Percentiles rank a stretch among this genome's conserved stretches.
These are phyloP conservation scores for Vanessa cardui DNA, from an alignment of 2,888 invertebrate genomes.

Conservation along the genomic window DNA sequence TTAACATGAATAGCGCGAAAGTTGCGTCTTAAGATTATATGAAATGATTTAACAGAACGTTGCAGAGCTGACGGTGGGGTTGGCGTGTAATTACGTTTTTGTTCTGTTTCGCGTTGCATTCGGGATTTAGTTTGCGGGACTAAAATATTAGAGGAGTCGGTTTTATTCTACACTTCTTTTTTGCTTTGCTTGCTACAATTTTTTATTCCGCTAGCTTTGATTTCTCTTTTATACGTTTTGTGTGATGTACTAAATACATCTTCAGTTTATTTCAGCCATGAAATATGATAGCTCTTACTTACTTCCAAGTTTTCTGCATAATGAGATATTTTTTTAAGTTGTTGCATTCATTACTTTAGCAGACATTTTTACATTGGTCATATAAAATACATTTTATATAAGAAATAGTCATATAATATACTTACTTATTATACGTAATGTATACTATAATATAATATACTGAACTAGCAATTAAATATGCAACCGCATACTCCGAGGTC, in stretches of 20 bases:
- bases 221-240: neutral
- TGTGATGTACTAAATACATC: neutral
- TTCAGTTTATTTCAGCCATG: neutral
- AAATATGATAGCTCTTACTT: neutral
- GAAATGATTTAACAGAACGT: neutral
- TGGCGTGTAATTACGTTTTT: slow-evolving; percentile 5
- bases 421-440: no score
- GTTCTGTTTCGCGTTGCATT: neutral
- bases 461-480: no score
- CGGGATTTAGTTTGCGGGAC: neutral
- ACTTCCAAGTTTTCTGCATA: no score
- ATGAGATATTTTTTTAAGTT: no score
- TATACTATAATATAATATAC: no score
- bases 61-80: slow-evolving; percentile 4
- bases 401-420: no score
- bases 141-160: slow-evolving; percentile 6
- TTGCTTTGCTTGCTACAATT: neutral
- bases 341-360: no score
- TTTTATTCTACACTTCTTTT: neutral
- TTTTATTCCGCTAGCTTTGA: neutral
- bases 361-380: no score
- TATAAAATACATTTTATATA: no score
- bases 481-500: no score
- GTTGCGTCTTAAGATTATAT: neutral
- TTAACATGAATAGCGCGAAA: no score